Evolutionary conservation across 2,113 vertebrate species (phyloP), one percentile per base, ranked within the genome.

Genomic region (Tetrax tetrax): DNA sequence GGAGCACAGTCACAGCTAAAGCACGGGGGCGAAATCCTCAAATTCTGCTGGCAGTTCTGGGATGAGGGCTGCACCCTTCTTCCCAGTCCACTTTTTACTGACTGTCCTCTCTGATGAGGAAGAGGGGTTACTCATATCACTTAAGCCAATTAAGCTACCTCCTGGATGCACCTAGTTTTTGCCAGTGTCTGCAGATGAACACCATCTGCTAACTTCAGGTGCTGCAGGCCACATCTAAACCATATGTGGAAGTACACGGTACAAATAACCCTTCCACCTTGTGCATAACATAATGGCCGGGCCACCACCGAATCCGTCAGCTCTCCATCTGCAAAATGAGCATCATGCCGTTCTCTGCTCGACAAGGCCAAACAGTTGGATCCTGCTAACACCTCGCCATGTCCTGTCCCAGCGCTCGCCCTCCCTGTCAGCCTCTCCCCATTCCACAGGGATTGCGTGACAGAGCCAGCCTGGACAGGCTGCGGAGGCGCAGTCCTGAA

Each of bases 381-480:
- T 50, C 12, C 64, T 38, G 83, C 83, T 31, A 7, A 10, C 0
- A 2, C 37, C 89, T 37, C 0, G 0, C 47, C 1, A 1, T 2
- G 7, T 24, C 77, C 83, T 2, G 7, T 24, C 77, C 87, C 3
- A 0, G 59, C 2, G 2, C 84, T 78, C 2, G 3, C 69, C 65
- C 77, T 88, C 37, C 31, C 64, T 0, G 0, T 23, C 90, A 65
- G 90, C 95, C 95, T 93, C 85, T 96, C 86, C 88, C 78, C 82
- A 57, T 96, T 92, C 86, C 96, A 77, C 50, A 89, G 64, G 88
- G 37, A 77, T 51, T 85, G 87, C 82, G 51, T 86, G 93, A 83
- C 72, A 60, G 43, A 71, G 75, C 93, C 90, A 79, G 94, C 90
- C 89, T 2, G 20, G 89, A 10, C 88, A 95, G 69, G 90, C 86